Percentiles rank a stretch among this genome's conserved stretches.
Conservation (phyloP, 2,113 vertebrate species). For the Lepisosteus oculatus region DNA sequence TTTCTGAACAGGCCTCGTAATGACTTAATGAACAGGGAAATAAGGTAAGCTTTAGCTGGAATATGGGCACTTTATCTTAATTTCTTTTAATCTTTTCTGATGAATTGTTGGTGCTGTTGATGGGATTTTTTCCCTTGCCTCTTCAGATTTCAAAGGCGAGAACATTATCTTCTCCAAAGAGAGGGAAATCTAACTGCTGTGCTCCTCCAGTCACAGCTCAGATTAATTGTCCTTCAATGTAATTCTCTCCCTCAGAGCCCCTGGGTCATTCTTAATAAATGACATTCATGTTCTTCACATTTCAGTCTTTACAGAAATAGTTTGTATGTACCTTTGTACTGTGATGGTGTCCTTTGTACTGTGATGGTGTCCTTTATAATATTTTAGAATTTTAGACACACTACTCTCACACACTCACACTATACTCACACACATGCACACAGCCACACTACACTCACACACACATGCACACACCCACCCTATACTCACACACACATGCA, state of each 20-base stretch:
- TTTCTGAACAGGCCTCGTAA: too few species aligned
- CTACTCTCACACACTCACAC: slow-evolving; percentile 6
- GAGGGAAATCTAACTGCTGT: too few species aligned
- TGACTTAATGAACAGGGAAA: background rate
- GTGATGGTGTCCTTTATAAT: too few species aligned
- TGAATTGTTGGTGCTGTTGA: background rate
- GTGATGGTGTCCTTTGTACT: too few species aligned
- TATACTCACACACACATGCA: slow-evolving; percentile 1
- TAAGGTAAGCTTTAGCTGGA: background rate
- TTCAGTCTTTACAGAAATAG: too few species aligned
- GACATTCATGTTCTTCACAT: too few species aligned
- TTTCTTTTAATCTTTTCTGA: background rate
- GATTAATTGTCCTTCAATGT: background rate
- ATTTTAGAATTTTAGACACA: background rate
- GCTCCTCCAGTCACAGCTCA: too few species aligned
- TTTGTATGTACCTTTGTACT: too few species aligned
- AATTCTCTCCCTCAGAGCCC: background rate
- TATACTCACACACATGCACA: slow-evolving; percentile 6
- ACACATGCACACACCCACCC: slow-evolving; percentile 3
- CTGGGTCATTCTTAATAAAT: too few species aligned
- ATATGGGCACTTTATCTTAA: background rate
- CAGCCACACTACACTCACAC: slow-evolving; percentile 20
- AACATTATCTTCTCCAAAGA: background rate
- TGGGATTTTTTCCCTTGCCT: background rate
- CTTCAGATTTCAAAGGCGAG: background rate